phyloP scores from a whole-genome alignment of 1,140 invertebrate genomes.

The Drosophila ironensis region DNA sequence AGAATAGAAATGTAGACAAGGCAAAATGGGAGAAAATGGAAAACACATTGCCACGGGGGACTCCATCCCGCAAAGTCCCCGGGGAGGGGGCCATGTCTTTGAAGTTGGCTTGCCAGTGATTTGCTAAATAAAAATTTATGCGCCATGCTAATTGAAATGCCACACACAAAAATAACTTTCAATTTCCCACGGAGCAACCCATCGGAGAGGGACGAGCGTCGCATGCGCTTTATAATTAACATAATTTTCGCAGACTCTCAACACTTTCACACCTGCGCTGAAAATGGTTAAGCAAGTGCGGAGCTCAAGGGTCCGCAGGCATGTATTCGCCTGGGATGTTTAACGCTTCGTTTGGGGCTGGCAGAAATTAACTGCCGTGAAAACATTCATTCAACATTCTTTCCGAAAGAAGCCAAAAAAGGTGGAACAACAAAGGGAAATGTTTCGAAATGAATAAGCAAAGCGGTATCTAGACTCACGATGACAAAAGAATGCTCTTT shows the following conservation, averaged over 20 bases:
- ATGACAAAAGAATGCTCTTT: conserved; percentile 23
- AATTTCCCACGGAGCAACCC: conserved; percentile 26
- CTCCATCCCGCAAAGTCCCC: conserved; percentile 2
- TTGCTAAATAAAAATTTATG: conserved; percentile 64
- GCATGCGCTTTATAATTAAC: conserved; percentile 70
- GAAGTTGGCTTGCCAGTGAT: conserved; percentile 59
- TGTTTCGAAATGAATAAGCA: conserved; percentile 12
- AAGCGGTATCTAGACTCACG: background rate
- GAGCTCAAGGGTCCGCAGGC: background rate
- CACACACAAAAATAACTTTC: conserved; percentile 68
- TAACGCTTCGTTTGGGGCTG: conserved; percentile 67
- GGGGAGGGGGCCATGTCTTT: conserved; percentile 56
- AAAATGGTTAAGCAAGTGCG: conserved; percentile 19
- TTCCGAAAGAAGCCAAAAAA: conserved; percentile 22
- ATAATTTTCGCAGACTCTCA: conserved; percentile 65
- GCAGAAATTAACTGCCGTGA: conserved; percentile 74
- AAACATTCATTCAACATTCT: conserved; percentile 73
- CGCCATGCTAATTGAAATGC: conserved; percentile 72
- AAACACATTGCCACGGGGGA: conserved; percentile 64
- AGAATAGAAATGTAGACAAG: conserved; percentile 73
- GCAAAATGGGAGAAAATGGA: conserved; percentile 56
- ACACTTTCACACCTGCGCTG: conserved; percentile 70
- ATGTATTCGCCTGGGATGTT: conserved; percentile 49
- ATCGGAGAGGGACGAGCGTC: too few species aligned
- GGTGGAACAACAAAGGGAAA: conserved; percentile 15